Conservation (phyloP, 2,888 invertebrate species). For the Drosophila eohydei region DNA sequence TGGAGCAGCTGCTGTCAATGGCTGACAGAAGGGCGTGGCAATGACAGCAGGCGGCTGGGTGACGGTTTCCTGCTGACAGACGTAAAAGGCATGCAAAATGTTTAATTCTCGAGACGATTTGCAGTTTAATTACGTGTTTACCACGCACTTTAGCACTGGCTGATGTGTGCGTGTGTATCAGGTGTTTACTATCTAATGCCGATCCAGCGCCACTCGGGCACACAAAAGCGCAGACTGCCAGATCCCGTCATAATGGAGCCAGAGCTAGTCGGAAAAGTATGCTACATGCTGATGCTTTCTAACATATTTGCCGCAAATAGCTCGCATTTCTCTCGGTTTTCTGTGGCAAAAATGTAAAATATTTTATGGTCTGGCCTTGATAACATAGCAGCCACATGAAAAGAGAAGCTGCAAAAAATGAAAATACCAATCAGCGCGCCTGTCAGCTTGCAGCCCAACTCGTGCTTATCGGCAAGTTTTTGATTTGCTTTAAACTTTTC, state of each 20-base stretch:
- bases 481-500: constrained; percentile 78
- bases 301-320: constrained; percentile 70
- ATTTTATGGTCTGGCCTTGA: constrained; percentile 71
- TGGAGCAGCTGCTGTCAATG: constrained; percentile 72
- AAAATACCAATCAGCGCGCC: constrained; percentile 76
- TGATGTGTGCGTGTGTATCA: constrained; percentile 21
- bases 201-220: constrained; percentile 21
- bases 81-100: constrained; percentile 60
- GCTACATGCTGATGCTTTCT: constrained; percentile 57
- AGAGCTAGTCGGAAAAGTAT: constrained; percentile 42
- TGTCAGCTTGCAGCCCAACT: constrained; percentile 74
- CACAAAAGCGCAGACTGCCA: neutral
- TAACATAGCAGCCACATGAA: constrained; percentile 10
- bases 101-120: constrained; percentile 72
- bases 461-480: constrained; percentile 79
- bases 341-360: constrained; percentile 61
- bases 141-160: constrained; percentile 42
- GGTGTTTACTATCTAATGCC: constrained; percentile 30
- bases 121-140: constrained; percentile 79
- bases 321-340: constrained; percentile 55
- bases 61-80: constrained; percentile 61
- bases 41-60: constrained; percentile 29
- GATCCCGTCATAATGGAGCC: neutral
- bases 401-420: constrained; percentile 23
- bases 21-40: constrained; percentile 41